Evolutionary conservation across 2,888 invertebrate species (phyloP), one percentile per base, ranked within the genome.

Genomic region (Synergus laeviventris): DNA sequence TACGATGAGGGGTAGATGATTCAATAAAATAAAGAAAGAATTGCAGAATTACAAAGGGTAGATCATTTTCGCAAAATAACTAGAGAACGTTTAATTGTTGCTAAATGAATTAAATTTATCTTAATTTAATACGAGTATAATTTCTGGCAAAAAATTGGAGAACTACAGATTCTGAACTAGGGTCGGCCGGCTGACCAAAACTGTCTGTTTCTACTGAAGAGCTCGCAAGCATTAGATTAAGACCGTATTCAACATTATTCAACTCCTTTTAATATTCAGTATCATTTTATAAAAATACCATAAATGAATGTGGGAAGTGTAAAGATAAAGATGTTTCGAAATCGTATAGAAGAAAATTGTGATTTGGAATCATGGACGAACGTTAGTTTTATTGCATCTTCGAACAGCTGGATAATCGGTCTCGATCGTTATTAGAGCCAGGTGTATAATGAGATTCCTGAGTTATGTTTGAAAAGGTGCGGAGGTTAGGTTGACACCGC

Each of bases 371-470:
- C 42, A n/a, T 70, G 45, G 16, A 70, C 21, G 18, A 45, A 45
- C 24, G 24, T 21, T 59, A 59, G 24, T 59, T 24, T 59, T 70
- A 70, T 70, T 70, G 49, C 49, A 11, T 11, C 31, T 70, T 36
- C 12, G n/a, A 45, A 70, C 49, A 36, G 31, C 49, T 49, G 12
- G 49, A 49, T 70, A 70, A 70, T 70, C 49, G 36, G 70, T 61
- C 31, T 76, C 76, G 62, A 76, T 77, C 74, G 49, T 74, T 74
- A 70, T 70, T 74, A 74, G 66, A 42, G 39, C 24, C 42, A 38
- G 31, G 66, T 74, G 66, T 39, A 56, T 75, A 56, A 54, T 66
- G 66, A 66, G 31, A 64, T 61, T 73, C 73, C 61, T 76, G 70
- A 70, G 70, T 70, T 70, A 70, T 70, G 70, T 70, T 31, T 54